phyloP scores from a whole-genome alignment of 1,140 invertebrate species.

The Tenebrio molitor region DNA sequence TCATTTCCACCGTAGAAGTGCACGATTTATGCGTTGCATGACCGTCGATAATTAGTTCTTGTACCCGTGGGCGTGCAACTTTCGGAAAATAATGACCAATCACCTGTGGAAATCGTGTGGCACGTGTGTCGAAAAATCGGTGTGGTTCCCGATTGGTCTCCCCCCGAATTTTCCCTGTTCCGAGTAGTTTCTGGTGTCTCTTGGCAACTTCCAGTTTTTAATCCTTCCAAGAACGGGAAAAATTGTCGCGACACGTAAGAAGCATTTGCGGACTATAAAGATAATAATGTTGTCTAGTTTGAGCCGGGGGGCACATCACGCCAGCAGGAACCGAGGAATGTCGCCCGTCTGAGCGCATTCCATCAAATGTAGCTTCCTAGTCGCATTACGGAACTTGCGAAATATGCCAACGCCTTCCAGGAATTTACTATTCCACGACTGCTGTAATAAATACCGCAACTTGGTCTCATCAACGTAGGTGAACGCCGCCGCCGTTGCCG shows the following conservation, averaged over 20 bases:
- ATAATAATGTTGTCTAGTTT: constrained; percentile 59
- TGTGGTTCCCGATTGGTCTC: too few species aligned
- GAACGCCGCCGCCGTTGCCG: not conserved
- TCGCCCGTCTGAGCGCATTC: constrained; percentile 54
- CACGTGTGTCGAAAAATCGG: not conserved
- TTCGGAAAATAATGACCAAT: not conserved
- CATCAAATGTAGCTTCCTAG: constrained; percentile 57
- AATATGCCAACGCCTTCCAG: constrained; percentile 58
- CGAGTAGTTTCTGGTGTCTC: constrained; percentile 20
- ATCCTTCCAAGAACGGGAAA: constrained; percentile 10
- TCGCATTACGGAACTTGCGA: constrained; percentile 56
- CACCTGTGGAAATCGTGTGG: not conserved
- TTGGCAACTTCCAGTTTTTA: not conserved
- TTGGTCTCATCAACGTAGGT: constrained; percentile 54
- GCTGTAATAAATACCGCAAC: constrained; percentile 51
- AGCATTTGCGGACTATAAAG: constrained; percentile 48
- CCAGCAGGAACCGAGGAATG: constrained; percentile 56
- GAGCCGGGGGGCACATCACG: constrained; percentile 51
- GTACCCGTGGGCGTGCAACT: not conserved
- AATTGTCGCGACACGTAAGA: constrained; percentile 40
- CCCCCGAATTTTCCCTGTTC: too few species aligned
- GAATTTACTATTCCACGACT: constrained; percentile 56
- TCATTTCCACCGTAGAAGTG: too few species aligned
- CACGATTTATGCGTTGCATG: not conserved
- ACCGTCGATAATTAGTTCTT: not conserved